Percentiles rank a stretch among this genome's conserved stretches.
Conservation (phyloP, 2,113 vertebrate species). For the Perca fluviatilis region DNA sequence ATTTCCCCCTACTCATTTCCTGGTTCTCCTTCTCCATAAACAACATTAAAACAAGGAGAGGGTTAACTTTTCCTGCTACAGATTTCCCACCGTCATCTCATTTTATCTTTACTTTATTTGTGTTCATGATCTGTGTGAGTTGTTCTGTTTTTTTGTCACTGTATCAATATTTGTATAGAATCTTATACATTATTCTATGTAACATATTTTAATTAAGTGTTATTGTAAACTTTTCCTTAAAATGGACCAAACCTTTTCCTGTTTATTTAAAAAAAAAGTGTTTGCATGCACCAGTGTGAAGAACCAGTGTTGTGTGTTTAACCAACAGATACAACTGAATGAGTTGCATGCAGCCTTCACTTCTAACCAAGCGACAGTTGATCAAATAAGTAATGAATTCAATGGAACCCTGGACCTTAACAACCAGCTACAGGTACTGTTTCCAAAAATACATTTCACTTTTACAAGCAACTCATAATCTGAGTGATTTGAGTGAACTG, state of each 20-base stretch:
- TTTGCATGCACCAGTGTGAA: conserved; percentile 1
- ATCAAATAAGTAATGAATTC: conserved; percentile 77
- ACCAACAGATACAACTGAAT: conserved; percentile 86
- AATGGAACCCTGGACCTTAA: conserved; percentile 53
- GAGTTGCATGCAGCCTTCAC: conserved; percentile 87
- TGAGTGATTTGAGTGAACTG: neutral
- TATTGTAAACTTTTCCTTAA: neutral
- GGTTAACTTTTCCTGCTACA: too few species aligned
- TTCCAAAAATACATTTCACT: neutral
- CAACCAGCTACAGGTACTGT: conserved; percentile 88
- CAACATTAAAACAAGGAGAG: too few species aligned
- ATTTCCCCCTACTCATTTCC: too few species aligned
- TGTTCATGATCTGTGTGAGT: neutral
- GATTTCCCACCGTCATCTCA: too few species aligned
- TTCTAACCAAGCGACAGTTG: conserved; percentile 83
- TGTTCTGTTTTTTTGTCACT: too few species aligned
- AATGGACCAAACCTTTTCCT: neutral
- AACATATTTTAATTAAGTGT: neutral
- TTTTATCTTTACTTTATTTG: neutral
- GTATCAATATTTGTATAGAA: neutral
- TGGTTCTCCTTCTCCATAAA: too few species aligned
- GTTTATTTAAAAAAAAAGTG: neutral
- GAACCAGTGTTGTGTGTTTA: conserved; percentile 44
- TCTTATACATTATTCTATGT: neutral
- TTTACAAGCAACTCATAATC: neutral